A percentile compares a stretch with the other conserved stretches of the same genome.
Conservation (phyloP, 1,140 invertebrate genomes). For the Achatina immaculata region DNA sequence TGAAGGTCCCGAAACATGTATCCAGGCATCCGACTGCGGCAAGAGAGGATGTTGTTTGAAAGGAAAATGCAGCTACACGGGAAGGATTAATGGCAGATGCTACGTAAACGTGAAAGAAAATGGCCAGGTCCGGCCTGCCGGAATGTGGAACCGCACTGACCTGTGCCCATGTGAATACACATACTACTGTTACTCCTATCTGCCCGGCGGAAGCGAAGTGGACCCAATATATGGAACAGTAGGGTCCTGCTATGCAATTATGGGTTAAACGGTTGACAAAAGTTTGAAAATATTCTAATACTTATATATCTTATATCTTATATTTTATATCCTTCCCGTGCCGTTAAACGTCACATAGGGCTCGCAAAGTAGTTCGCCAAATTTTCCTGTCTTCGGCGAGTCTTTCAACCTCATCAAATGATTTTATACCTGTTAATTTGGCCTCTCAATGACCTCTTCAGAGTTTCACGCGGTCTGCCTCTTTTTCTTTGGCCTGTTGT, state of each 20-base stretch:
- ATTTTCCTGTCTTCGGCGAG: no score
- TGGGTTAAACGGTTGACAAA: background rate
- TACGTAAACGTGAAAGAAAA: background rate
- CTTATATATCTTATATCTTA: no score
- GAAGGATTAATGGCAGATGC: background rate
- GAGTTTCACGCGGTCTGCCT: no score
- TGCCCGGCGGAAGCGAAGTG: background rate
- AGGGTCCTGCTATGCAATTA: background rate
- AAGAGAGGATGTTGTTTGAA: background rate
- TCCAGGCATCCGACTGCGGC: background rate
- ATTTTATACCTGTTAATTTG: no score
- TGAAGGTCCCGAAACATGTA: background rate
- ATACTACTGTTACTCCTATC: background rate
- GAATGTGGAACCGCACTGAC: background rate
- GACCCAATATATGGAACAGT: background rate
- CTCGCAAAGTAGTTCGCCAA: no score
- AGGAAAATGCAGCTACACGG: background rate
- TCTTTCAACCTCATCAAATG: no score
- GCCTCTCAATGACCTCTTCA: no score
- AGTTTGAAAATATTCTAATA: no score
- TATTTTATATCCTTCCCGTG: no score
- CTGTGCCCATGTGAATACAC: background rate
- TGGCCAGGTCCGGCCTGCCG: background rate
- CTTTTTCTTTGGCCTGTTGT: no score
- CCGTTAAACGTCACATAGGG: no score